These are phyloP conservation scores for Leptarthrus brevirostris DNA, from an alignment of 2,888 invertebrate genomes.

Conservation along the genomic window DNA sequence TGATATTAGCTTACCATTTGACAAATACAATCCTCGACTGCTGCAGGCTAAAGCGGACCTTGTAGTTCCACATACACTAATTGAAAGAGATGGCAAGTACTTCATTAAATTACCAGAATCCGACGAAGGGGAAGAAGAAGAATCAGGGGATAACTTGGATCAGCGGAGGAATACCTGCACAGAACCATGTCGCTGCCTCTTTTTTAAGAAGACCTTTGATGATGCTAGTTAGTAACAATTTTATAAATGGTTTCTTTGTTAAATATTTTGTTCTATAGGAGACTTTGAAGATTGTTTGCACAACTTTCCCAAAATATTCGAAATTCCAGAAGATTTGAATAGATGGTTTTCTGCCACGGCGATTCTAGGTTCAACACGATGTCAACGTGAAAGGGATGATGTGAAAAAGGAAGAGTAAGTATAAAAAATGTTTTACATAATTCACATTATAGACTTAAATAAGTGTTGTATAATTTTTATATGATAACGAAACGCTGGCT, in stretches of 20 bases:
- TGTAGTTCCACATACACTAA: background rate
- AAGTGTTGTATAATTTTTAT: no score
- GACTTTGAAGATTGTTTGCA: conserved; percentile 25
- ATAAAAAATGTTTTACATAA: no score
- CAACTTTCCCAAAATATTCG: conserved; percentile 43
- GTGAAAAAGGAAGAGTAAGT: conserved; percentile 8
- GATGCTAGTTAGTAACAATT: conserved; percentile 11
- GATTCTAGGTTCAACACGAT: background rate
- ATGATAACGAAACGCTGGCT: no score
- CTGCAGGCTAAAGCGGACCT: conserved; percentile 57
- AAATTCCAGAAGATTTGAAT: conserved; percentile 62
- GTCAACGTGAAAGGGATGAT: conserved; percentile 6
- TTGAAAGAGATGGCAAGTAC: background rate
- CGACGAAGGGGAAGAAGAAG: conserved; percentile 55
- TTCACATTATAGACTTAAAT: no score
- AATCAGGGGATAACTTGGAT: background rate
- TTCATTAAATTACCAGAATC: background rate
- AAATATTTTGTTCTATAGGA: no score
- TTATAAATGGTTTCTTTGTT: background rate
- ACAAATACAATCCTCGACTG: conserved; percentile 63
- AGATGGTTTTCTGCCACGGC: conserved; percentile 59
- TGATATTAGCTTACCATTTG: conserved; percentile 59
- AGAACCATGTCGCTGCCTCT: conserved; percentile 19
- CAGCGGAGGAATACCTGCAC: background rate
- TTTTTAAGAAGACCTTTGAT: background rate